Evolutionary conservation across 2,113 vertebrate genomes (phyloP).

Genomic region (Coregonus clupeaformis): DNA sequence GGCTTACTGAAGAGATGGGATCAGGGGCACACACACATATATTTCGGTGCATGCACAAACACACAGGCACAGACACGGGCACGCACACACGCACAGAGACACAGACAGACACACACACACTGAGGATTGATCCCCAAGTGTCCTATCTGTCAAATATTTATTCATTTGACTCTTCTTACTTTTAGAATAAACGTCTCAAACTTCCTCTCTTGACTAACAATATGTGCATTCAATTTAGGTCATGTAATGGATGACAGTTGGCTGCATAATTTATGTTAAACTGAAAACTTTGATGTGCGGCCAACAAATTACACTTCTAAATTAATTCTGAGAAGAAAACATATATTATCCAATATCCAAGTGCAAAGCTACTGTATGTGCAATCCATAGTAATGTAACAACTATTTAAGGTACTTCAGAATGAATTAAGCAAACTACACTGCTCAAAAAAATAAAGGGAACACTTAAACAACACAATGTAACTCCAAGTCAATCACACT

Average conservation of each 20-base stretch:
- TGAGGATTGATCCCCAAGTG: constrained; percentile 52
- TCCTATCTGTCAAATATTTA: constrained; percentile 43
- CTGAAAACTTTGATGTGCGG: constrained; percentile 57
- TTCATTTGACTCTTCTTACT: constrained; percentile 64
- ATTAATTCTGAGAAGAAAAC: background rate
- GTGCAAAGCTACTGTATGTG: background rate
- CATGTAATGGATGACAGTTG: constrained; percentile 70
- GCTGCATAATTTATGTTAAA: constrained; percentile 75
- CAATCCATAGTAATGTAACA: background rate
- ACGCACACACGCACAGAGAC: background rate
- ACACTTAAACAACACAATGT: too few relatives aligned
- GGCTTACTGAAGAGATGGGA: constrained; percentile 30
- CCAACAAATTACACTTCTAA: constrained; percentile 36
- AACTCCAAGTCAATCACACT: too few relatives aligned
- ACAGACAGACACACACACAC: constrained; percentile 13
- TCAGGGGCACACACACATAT: background rate
- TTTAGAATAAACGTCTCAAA: constrained; percentile 44
- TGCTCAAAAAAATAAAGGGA: too few relatives aligned
- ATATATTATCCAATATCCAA: background rate
- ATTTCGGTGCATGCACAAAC: too few relatives aligned
- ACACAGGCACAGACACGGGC: too few relatives aligned
- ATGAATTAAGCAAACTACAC: background rate
- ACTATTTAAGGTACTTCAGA: background rate
- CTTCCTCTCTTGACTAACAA: constrained; percentile 58
- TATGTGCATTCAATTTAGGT: constrained; percentile 58